Percentiles rank a stretch among this genome's conserved stretches.
Evolutionary conservation across 2,888 invertebrate genomes (phyloP).

Genomic region (Chydorus sphaericus): DNA sequence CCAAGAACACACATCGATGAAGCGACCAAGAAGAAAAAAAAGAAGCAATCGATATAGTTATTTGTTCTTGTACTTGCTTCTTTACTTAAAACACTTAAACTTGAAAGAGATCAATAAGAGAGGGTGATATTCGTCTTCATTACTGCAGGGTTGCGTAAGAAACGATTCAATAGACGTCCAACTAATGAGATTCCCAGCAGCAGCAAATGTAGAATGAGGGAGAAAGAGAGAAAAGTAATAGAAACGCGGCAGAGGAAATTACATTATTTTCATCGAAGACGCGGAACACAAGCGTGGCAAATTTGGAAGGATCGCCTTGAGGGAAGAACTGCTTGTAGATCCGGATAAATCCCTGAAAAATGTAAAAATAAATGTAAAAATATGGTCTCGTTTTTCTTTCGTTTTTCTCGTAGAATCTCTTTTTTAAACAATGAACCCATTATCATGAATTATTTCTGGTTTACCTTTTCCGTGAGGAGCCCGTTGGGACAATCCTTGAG

Average conservation of each 20-base stretch:
- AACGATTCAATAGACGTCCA: no score
- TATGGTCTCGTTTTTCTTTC: no score
- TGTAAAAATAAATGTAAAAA: background rate
- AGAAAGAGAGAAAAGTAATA: background rate
- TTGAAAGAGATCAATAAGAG: no score
- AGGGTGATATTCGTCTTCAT: no score
- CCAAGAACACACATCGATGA: no score
- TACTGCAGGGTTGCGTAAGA: no score
- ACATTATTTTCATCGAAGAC: slow-evolving; percentile 98
- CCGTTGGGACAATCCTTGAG: slow-evolving; percentile 93
- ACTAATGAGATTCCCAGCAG: no score
- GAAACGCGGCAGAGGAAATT: slow-evolving; percentile 38
- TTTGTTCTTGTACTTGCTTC: no score
- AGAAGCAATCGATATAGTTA: no score
- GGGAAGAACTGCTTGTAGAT: slow-evolving; percentile 99
- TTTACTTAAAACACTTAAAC: no score
- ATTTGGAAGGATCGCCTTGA: slow-evolving; percentile 97
- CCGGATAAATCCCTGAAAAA: slow-evolving; percentile 85
- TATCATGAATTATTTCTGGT: background rate
- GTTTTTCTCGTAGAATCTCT: background rate
- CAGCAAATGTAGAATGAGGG: background rate
- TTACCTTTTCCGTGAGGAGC: slow-evolving; percentile 82
- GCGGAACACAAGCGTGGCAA: slow-evolving; percentile 92
- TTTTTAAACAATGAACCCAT: background rate
- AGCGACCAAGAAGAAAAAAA: no score